These are phyloP conservation scores for Syngnathus rostellatus DNA, from an alignment of 2,797 vertebrate species.

Conservation along the genomic window DNA sequence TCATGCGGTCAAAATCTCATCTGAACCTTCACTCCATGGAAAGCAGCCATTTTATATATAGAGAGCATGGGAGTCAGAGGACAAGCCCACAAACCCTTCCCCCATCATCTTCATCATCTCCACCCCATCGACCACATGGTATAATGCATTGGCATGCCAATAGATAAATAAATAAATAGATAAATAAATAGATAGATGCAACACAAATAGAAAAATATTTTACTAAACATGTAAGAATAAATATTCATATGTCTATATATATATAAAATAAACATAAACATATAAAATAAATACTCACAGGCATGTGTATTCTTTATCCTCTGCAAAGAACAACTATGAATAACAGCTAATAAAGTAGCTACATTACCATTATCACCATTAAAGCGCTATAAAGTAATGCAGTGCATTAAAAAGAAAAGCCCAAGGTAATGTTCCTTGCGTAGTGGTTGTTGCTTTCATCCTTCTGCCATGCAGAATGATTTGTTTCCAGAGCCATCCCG, in stretches of 20 bases:
- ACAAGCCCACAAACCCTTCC: not conserved
- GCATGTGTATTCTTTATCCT: no score
- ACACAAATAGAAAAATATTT: no score
- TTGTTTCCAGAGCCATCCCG: constrained; percentile 1
- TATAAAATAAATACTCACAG: no score
- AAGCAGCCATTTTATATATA: constrained; percentile 56
- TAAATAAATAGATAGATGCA: not conserved
- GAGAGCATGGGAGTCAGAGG: constrained; percentile 34
- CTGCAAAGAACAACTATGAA: not conserved
- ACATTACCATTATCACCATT: not conserved
- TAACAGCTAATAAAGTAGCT: not conserved
- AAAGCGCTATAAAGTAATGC: not conserved
- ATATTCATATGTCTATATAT: no score
- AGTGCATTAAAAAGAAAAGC: not conserved
- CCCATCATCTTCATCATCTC: not conserved
- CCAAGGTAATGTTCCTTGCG: not conserved
- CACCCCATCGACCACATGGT: not conserved
- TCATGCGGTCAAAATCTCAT: constrained; percentile 44
- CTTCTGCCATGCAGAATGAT: constrained; percentile 16
- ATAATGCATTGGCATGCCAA: not conserved
- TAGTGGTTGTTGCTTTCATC: constrained; percentile 4
- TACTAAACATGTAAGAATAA: no score
- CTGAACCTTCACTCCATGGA: constrained; percentile 36
- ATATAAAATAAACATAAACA: no score
- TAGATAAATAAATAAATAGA: no score